Evolutionary conservation across 1,140 invertebrate genomes (phyloP).

Genomic region (Hylaeus volcanicus): DNA sequence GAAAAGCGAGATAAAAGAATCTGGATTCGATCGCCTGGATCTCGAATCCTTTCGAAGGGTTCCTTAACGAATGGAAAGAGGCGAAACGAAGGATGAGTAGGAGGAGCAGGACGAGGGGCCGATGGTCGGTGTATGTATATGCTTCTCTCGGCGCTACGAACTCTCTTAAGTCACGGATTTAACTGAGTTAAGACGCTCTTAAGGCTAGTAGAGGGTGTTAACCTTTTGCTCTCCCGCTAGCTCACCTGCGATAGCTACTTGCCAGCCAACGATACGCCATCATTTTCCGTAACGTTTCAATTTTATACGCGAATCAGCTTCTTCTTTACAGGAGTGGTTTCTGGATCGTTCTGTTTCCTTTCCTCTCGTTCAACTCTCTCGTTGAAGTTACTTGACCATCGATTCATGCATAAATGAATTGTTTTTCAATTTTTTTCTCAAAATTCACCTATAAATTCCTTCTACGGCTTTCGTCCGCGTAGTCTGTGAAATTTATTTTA

Average conservation of each 20-base stretch:
- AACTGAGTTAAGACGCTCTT: constrained; percentile 61
- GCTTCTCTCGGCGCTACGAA: constrained; percentile 31
- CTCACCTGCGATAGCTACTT: constrained; percentile 55
- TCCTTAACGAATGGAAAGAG: neutral
- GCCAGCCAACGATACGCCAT: constrained; percentile 38
- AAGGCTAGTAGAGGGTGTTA: constrained; percentile 61
- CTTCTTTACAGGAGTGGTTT: constrained; percentile 8
- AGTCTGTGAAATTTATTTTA: neutral
- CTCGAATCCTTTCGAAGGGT: constrained; percentile 4
- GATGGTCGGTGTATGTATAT: neutral
- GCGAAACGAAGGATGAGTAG: neutral
- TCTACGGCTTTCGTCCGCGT: neutral
- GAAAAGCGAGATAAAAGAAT: neutral
- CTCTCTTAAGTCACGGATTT: constrained; percentile 52
- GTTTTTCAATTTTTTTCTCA: too few relatives aligned
- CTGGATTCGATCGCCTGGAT: neutral
- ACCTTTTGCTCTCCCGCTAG: constrained; percentile 56
- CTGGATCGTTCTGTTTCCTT: neutral
- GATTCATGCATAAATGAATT: neutral
- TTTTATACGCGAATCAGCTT: constrained; percentile 33
- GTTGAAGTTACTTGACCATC: neutral
- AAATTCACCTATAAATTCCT: neutral
- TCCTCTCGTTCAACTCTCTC: neutral
- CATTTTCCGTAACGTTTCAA: constrained; percentile 63
- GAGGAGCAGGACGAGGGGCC: constrained; percentile 11